Evolutionary conservation across 2,797 vertebrate species (phyloP).

Genomic region (Crax fasciolata): DNA sequence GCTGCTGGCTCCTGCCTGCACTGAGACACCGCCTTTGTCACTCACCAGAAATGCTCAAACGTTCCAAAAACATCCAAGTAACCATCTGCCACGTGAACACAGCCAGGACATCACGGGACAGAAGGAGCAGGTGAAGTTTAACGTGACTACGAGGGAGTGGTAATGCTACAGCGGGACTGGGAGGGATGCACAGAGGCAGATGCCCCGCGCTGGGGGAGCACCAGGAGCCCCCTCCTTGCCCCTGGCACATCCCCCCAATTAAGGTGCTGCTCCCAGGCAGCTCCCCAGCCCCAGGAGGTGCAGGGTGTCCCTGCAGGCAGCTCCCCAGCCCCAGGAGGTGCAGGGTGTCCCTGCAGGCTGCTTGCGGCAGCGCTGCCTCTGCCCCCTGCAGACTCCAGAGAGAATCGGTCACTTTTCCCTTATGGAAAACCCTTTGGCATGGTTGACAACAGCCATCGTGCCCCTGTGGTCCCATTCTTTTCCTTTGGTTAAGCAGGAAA

Average conservation of each 20-base stretch:
- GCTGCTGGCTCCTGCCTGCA: neutral
- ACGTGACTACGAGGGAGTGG: neutral
- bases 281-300: neutral
- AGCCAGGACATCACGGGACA: neutral
- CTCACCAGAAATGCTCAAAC: neutral
- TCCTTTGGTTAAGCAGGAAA: no score
- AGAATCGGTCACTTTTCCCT: neutral
- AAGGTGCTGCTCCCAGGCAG: no score
- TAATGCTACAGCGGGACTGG: no score
- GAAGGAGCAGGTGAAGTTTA: neutral
- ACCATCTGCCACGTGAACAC: neutral
- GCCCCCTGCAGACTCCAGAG: slow-evolving; percentile 25
- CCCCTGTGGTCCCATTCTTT: neutral
- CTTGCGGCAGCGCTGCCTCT: neutral
- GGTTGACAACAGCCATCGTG: fast-evolving
- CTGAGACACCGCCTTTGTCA: fast-evolving
- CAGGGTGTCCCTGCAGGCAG: neutral
- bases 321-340: neutral
- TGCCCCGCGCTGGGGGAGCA: no score
- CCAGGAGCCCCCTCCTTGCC: no score
- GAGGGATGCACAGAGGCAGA: no score
- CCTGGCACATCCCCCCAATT: no score
- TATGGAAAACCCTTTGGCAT: fast-evolving
- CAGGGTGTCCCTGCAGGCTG: neutral
- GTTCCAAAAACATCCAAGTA: neutral